Percentiles rank a stretch among this genome's conserved stretches.
Conservation (phyloP, 1,140 invertebrate genomes). For the Battus philenor region DNA sequence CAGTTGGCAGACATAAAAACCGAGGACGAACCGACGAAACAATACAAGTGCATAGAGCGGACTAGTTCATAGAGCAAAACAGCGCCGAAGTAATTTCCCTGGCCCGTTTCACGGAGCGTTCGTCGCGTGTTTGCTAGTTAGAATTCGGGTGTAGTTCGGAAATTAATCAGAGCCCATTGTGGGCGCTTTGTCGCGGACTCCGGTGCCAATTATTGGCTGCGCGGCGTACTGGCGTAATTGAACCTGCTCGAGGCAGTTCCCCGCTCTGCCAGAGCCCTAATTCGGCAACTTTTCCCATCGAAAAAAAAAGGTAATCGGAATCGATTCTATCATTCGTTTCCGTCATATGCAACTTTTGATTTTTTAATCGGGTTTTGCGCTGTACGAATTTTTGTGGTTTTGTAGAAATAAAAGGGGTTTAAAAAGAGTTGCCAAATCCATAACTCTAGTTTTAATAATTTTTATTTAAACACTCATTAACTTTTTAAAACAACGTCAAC, state of each 20-base stretch:
- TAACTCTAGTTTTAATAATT: too few species aligned
- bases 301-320: conserved; percentile 19
- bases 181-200: conserved; percentile 65
- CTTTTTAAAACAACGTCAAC: too few species aligned
- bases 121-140: conserved; percentile 68
- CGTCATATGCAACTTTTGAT: conserved; percentile 20
- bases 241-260: conserved; percentile 47
- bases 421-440: too few species aligned
- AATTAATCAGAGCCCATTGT: conserved; percentile 71
- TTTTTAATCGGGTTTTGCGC: neutral
- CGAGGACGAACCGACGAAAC: conserved; percentile 18
- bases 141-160: conserved; percentile 71
- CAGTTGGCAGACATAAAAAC: conserved; percentile 17
- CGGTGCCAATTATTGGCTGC: conserved; percentile 66
- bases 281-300: conserved; percentile 32
- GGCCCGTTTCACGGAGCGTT: conserved; percentile 33
- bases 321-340: conserved; percentile 23
- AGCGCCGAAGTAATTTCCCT: conserved; percentile 41
- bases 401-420: too few species aligned
- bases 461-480: too few species aligned
- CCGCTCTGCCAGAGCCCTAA: conserved; percentile 29
- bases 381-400: too few species aligned
- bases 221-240: conserved; percentile 52
- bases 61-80: conserved; percentile 34
- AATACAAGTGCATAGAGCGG: conserved; percentile 21